Conservation (phyloP, 2,888 invertebrate genomes). For the Entomobrya proxima region DNA sequence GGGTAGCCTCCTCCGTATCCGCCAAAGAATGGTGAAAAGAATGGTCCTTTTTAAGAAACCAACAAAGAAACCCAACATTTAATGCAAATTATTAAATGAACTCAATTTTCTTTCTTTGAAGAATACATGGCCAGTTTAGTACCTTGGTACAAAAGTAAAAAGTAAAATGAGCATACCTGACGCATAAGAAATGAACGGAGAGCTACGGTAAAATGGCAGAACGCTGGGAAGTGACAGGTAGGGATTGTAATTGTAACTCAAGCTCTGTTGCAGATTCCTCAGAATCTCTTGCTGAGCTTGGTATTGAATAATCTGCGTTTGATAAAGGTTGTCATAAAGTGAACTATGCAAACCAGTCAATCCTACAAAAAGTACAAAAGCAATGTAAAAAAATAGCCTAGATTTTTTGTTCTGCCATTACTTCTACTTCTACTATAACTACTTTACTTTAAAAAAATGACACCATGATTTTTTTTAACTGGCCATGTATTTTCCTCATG, state of each 20-base stretch:
- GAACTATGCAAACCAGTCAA: conserved; percentile 44
- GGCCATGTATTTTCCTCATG: no score
- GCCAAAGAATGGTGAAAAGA: not conserved
- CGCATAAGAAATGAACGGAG: not conserved
- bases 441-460: no score
- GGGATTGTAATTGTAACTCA: not conserved
- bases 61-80: not conserved
- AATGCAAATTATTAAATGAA: not conserved
- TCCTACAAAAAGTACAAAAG: not conserved
- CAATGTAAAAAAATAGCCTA: not conserved
- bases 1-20: not conserved
- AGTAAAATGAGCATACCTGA: not conserved
- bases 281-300: conserved; percentile 36
- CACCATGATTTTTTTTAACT: no score
- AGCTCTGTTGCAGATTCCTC: not conserved
- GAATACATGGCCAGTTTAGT: no score
- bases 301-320: conserved; percentile 41
- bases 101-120: no score
- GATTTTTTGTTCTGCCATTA: no score
- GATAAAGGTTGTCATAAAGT: conserved; percentile 16
- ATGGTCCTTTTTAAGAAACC: not conserved
- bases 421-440: no score
- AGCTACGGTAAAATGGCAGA: not conserved
- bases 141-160: no score
- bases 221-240: not conserved